Evolutionary conservation across 1,140 invertebrate genomes (phyloP), one percentile per base, ranked within the genome.

Genomic region (Chironomus tepperi): DNA sequence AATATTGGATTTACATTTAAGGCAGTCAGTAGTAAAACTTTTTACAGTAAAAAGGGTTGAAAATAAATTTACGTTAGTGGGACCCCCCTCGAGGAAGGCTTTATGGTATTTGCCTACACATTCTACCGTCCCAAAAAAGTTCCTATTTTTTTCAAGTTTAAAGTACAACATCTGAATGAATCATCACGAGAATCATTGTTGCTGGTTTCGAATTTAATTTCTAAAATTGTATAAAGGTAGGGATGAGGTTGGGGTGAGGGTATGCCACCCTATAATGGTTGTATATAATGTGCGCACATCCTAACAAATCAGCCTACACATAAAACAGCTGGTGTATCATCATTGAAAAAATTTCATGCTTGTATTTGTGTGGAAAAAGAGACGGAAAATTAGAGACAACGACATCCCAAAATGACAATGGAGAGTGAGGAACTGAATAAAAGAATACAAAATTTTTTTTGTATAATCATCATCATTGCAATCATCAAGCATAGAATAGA

Each of bases 1-100:
- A 70, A 18, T 70, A 70, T 70, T 70, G 65, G 65, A 70, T 70
- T 70, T 19, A 70, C 65, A 70, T 70, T 70, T 21, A 9, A 70
- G 47, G 65, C 65, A 70, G 18, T 70, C 18, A 19, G 7, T 18
- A 70, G 18, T 10, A 70, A 57, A 57, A 57, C 47, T 57, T 57
- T 57, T 15, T 57, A 34, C 24, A 34, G n/a, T 34, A 34, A 34
- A 34, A 34, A 57, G 47, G 47, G 47, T 57, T 57, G 10, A 12
- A 57, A 15, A 12, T n/a, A 57, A 57, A 57, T 12, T 57, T 57
- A 57, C 10, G 47, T n/a, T 12, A 15, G 9, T 47, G 9, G 2
- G 6, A 43, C 10, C 15, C 15, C 15, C 15, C 15, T 47, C 43
- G 43, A 7, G 47, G 10, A 57, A n/a, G 47, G 47, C 24, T 57